A percentile compares a stretch with the other conserved stretches of the same genome.
Evolutionary conservation across 2,113 vertebrate species (phyloP).

Genomic region (Corythaeola cristata): DNA sequence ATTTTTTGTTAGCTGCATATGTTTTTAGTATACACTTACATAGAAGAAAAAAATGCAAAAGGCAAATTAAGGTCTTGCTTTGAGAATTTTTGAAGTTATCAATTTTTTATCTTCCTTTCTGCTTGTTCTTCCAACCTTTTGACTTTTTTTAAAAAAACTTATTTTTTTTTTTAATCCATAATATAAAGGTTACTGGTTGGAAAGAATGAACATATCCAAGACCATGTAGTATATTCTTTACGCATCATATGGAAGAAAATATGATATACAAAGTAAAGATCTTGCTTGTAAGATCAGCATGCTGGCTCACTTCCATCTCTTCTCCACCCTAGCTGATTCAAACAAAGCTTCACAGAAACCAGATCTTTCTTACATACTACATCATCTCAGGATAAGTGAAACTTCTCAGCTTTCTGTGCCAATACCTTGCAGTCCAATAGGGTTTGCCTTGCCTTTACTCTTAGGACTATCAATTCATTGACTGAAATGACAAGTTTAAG

Average conservation of each 20-base stretch:
- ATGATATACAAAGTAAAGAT: fast-evolving
- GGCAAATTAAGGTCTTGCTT: background rate
- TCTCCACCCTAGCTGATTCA: background rate
- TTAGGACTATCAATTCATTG: background rate
- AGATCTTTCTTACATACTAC: background rate
- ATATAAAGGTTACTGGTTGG: background rate
- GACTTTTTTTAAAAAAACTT: background rate
- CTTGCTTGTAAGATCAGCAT: background rate
- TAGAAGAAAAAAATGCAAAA: background rate
- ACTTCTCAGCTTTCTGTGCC: background rate
- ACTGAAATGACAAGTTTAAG: background rate
- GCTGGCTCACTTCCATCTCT: background rate
- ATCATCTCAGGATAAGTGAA: background rate
- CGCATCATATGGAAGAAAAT: background rate
- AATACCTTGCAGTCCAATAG: background rate
- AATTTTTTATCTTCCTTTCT: background rate
- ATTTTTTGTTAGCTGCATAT: background rate
- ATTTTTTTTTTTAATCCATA: background rate
- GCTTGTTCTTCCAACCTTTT: background rate
- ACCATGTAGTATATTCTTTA: background rate
- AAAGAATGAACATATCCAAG: background rate
- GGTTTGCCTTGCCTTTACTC: background rate
- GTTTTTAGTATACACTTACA: background rate
- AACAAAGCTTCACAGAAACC: background rate
- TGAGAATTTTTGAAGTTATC: background rate